Evolutionary conservation across 2,888 invertebrate genomes (phyloP).

Genomic region (Drosophila fulvimacula): DNA sequence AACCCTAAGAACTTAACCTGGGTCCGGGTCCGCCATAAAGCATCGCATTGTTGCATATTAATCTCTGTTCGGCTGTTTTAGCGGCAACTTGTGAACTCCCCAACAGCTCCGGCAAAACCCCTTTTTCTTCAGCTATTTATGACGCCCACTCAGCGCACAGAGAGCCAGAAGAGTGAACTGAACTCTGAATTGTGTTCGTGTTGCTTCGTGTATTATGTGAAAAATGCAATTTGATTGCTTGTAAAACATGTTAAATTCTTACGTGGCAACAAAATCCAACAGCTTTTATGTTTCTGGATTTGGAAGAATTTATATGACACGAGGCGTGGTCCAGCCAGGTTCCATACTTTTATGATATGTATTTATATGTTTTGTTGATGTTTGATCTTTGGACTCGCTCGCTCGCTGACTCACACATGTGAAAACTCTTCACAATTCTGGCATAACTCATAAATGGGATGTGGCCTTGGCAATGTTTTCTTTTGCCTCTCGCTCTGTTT

Average conservation of each 20-base stretch:
- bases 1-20: slow-evolving; percentile 20
- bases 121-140: slow-evolving; percentile 38
- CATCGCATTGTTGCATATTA: slow-evolving; percentile 56
- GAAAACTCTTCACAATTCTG: slow-evolving; percentile 33
- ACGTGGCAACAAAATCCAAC: slow-evolving; percentile 56
- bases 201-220: slow-evolving; percentile 75
- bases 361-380: slow-evolving; percentile 26
- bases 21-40: slow-evolving; percentile 36
- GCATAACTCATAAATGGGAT: slow-evolving; percentile 26
- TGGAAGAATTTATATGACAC: slow-evolving; percentile 70
- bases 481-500: slow-evolving; percentile 5
- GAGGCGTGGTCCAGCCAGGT: slow-evolving; percentile 55
- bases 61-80: slow-evolving; percentile 59
- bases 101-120: slow-evolving; percentile 7
- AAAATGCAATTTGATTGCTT: slow-evolving; percentile 83
- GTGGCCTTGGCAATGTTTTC: slow-evolving; percentile 30
- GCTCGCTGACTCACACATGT: slow-evolving; percentile 15
- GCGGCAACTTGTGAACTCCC: slow-evolving; percentile 66
- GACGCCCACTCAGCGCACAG: slow-evolving; percentile 41
- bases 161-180: slow-evolving; percentile 11
- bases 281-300: slow-evolving; percentile 65
- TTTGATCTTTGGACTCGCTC: slow-evolving; percentile 46
- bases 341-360: slow-evolving; percentile 58
- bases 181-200: slow-evolving; percentile 17
- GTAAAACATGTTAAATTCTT: slow-evolving; percentile 81